A percentile compares a stretch with the other conserved stretches of the same genome.
phyloP scores from a whole-genome alignment of 2,113 vertebrate genomes.

The Micronycteris hirsuta region DNA sequence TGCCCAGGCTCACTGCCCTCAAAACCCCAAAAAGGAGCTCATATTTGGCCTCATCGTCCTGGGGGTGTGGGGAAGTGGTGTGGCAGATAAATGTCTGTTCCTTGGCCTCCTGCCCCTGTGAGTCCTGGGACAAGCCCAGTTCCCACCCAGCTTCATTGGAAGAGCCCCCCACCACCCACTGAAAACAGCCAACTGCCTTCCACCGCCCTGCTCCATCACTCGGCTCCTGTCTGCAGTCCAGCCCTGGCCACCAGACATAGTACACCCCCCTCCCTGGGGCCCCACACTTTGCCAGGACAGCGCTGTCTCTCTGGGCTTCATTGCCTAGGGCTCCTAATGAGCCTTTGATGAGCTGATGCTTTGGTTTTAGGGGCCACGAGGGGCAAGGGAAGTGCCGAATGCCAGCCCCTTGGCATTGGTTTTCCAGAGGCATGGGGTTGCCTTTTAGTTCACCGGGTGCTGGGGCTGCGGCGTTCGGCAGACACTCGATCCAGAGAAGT shows the following conservation, averaged over 20 bases:
- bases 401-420: background rate
- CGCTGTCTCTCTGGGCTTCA: background rate
- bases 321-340: slow-evolving; percentile 68
- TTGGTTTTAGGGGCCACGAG: slow-evolving; percentile 51
- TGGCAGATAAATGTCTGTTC: background rate
- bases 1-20: background rate
- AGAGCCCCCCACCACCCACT: background rate
- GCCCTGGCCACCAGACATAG: background rate
- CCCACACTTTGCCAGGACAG: background rate
- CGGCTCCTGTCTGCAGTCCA: slow-evolving; percentile 41
- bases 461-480: background rate
- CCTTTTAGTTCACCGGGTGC: background rate
- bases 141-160: background rate
- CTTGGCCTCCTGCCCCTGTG: background rate
- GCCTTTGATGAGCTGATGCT: slow-evolving; percentile 73
- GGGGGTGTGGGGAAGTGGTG: background rate
- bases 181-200: rapidly evolving
- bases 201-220: background rate
- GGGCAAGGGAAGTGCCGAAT: background rate
- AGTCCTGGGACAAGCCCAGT: background rate
- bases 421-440: background rate
- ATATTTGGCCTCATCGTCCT: background rate
- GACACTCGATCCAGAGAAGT: background rate
- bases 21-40: background rate
- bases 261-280: background rate